Base-by-base conservation (phyloP, 2,113 vertebrate species). In the Irena cyanogastra region DNA sequence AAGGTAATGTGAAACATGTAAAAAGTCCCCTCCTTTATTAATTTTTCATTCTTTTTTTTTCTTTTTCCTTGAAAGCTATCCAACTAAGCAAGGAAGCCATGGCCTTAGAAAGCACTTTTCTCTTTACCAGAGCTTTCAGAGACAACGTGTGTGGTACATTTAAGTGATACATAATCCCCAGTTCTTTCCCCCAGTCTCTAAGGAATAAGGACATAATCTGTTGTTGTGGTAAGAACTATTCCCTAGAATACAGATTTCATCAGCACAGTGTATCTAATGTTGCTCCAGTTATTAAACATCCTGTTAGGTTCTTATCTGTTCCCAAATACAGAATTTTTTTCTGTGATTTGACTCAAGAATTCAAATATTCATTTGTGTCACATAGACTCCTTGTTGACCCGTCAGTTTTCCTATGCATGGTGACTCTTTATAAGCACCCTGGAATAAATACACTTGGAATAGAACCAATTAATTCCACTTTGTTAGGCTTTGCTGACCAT, bases 1-100 rank as follows among this genome's bases (percentile, higher is more conserved):
- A 94, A 92, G 78, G 74, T 92, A 97, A 96, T 68, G 66, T 93
- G 94, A 97, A 94, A 96, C 60, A 93, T 31, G 59, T 30, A 91
- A 94, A 95, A 95, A 91, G 59, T 87, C 54, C 41, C 59, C 69
- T 95, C 37, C 77, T 75, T 94, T 96, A 96, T 96, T 97, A 82
- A 39, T 89, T 95, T 95, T 94, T 94, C 16, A 12, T 78, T 77
- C 15, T 33, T 60, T 77, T 78, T 50, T 83, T 78, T 60, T 30
- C 45, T 47, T 61, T 54, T 83, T 1, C 19, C 37, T 90, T 93
- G 72, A 95, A 95, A 94, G 50, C 60, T 60, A 87, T 61, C 89
- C 93, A 96, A 60, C 59, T 86, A 77, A 93, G 71, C 72, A 49
- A 95, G 52, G 82, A 95, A 92, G 78, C 65, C 56, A 39, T 72